Evolutionary conservation across 2,113 vertebrate species (phyloP), one percentile per base, ranked within the genome.

Genomic region (Girardinichthys multiradiatus): DNA sequence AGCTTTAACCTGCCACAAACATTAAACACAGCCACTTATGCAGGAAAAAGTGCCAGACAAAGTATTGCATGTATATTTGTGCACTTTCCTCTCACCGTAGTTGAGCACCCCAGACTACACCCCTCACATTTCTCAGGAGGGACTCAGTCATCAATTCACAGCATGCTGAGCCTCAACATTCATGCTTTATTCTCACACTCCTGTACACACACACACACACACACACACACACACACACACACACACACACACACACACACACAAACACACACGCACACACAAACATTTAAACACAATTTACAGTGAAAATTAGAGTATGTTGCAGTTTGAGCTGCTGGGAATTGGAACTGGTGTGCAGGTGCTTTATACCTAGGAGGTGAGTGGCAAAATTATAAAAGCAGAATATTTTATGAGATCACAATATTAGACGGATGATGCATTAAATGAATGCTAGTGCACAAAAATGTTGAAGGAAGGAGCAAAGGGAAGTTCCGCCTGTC

Each of bases 401-500:
- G 68, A 82, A 76, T 63, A 64, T 76, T 80, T 75, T 45, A 82
- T 83, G 75, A 79, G 75, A 86, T 91, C 86, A 90, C 75, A 80
- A 80, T 87, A 89, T 90, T 82, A 90, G 85, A 90, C 76, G 85
- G 87, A 61, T 5, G 82, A 84, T 87, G 85, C 89, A 87, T 91
- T 90, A 92, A 92, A 91, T 90, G 70, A 89, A 90, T 73, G 66
- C 77, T 72, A 45, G 76, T 75, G 76, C 72, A 78, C 79, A 77
- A 79, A 83, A 74, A 72, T 68, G 76, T 64, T 77, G 76, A 79
- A 64, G 62, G 63, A 58, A 31, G 62, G 31, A 29, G 57, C 8
- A 12, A 29, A 77, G 58, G 31, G 60, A 48, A 64, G 17, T 19
- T 70, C 63, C 59, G 79, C 27, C 68, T 68, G 70, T 87, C 67